Evolutionary conservation across 2,113 vertebrate species (phyloP).

Genomic region (Lampris megalopsis): DNA sequence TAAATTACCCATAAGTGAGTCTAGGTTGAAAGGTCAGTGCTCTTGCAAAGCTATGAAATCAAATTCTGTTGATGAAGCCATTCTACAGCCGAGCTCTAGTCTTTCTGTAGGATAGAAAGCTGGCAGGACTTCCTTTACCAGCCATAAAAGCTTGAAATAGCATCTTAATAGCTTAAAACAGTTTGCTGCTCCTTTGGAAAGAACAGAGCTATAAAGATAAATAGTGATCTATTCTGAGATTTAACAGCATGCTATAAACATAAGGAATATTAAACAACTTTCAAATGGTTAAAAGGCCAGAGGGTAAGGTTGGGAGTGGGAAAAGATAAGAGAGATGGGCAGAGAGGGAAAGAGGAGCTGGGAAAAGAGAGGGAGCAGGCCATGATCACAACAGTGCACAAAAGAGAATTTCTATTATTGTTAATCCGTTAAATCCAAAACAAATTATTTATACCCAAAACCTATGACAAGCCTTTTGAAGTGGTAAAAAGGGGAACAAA

Average conservation of each 20-base stretch:
- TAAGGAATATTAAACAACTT: conserved; percentile 42
- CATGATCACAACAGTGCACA: neutral
- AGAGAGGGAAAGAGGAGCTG: neutral
- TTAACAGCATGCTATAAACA: conserved; percentile 44
- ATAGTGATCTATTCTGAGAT: conserved; percentile 42
- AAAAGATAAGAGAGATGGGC: neutral
- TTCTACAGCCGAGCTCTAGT: conserved; percentile 2
- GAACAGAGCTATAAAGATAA: conserved; percentile 42
- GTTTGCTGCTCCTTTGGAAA: conserved; percentile 30
- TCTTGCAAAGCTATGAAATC: conserved; percentile 1
- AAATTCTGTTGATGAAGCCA: conserved; percentile 41
- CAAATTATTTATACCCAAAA: neutral
- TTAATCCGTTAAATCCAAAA: neutral
- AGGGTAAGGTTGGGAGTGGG: neutral
- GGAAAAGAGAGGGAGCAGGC: neutral
- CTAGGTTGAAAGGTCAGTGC: conserved; percentile 30
- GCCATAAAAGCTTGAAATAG: conserved; percentile 40
- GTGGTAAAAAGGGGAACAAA: too few species aligned
- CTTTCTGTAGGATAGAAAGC: conserved; percentile 17
- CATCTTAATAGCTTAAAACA: conserved; percentile 29
- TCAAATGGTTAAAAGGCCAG: neutral
- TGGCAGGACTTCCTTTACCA: conserved; percentile 10
- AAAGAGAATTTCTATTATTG: neutral
- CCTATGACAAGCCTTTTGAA: neutral
- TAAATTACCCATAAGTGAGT: conserved; percentile 34